Percentiles rank a stretch among this genome's conserved stretches.
Evolutionary conservation across 1,140 invertebrate species (phyloP).

Genomic region (Brachionus asplanchnoidis): DNA sequence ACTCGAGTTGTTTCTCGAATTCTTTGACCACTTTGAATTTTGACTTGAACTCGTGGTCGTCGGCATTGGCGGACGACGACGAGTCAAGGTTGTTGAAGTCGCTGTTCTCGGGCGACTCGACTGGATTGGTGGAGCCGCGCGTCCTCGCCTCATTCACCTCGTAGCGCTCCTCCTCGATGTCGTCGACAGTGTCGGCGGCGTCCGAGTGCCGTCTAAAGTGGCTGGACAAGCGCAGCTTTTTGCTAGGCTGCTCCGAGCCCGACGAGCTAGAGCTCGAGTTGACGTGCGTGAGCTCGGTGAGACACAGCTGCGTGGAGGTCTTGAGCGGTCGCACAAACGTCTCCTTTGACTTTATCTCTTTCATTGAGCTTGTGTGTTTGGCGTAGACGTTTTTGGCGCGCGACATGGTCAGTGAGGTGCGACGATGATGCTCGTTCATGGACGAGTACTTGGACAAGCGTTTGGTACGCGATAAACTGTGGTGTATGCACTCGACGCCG

Average conservation of each 20-base stretch:
- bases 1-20: background rate
- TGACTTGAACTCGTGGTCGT: background rate
- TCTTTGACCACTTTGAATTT: constrained; percentile 8
- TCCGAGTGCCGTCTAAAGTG: background rate
- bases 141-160: background rate
- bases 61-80: background rate
- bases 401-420: background rate
- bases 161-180: background rate
- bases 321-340: background rate
- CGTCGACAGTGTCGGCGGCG: background rate
- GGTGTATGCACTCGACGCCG: background rate
- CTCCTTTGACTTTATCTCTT: constrained; percentile 7
- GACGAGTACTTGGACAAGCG: constrained; percentile 3
- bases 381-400: background rate
- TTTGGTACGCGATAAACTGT: background rate
- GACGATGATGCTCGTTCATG: constrained; percentile 15
- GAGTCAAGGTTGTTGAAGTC: background rate
- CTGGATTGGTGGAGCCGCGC: background rate
- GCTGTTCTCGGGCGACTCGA: constrained; percentile 3
- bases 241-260: background rate
- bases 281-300: background rate
- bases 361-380: constrained; percentile 31
- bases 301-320: background rate
- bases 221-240: background rate
- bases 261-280: constrained; percentile 12